Base-by-base conservation (phyloP, 2,888 invertebrate species). In the Globia sparganii region DNA sequence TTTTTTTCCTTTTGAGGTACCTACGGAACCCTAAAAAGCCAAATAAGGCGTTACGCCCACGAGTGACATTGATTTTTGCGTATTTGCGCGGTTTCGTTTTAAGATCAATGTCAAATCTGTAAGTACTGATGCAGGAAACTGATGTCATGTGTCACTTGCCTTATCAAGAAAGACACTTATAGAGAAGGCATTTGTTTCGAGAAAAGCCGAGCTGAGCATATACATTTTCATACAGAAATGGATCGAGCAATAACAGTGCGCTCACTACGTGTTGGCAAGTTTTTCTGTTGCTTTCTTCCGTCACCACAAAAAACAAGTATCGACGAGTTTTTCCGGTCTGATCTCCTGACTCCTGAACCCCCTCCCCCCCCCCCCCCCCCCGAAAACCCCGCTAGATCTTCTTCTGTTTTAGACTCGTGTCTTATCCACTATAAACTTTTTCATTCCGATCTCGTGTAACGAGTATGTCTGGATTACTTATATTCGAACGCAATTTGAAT, bases 71-170 rank as follows among this genome's bases (percentile, higher is more conserved):
- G 73, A 56, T 21, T 72, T 68, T 46, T 72, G 9, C 37, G n/a
- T 18, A 46, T 64, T 64, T 64, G 15, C 6, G 21, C 5, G 5
- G 34, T 72, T 78, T 81, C 25, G 2, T 31, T 4, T 0, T 15
- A 53, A 65, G 21, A 40, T 75, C 78, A 79, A 82, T 79, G 78
- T 62, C 77, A 56, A 81, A 75, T 0, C 5, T 8, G 1, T 31
- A 31, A 74, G 0, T 28, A n/a, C 18, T 21, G 3, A 13, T 37
- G 28, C 18, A 28, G 81, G 58, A 81, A 65, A 37, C 43, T 31
- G 49, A 62, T 49, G n/a, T 25, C 0, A 2, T 72, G 25, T 18
- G 28, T 81, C 31, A n/a, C 64, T 8, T 46, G n/a, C 40, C 40
- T 46, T 53, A 9, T 49, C 8, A 5, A 34, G 68, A 65, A 9